A percentile compares a stretch with the other conserved stretches of the same genome.
phyloP scores from a whole-genome alignment of 2,888 invertebrate genomes.

The Machimus rusticus region DNA sequence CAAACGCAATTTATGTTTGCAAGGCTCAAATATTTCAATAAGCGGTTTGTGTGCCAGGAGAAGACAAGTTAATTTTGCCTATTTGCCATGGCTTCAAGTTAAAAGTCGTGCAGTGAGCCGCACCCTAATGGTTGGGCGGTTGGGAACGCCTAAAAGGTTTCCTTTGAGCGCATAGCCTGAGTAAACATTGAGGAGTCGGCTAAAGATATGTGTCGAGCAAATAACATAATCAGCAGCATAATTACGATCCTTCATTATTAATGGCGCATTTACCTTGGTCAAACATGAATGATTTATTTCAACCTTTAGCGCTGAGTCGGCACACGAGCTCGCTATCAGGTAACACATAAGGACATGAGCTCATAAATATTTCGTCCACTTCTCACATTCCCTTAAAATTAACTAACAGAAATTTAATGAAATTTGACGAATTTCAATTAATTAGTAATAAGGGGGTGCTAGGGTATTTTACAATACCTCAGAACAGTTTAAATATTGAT shows the following conservation, averaged over 20 bases:
- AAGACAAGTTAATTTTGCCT: slow-evolving; percentile 4
- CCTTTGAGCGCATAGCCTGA: not conserved
- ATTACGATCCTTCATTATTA: slow-evolving; percentile 27
- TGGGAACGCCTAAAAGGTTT: not conserved
- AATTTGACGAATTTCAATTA: slow-evolving; percentile 21
- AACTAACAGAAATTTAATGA: slow-evolving; percentile 29
- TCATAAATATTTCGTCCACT: slow-evolving; percentile 9
- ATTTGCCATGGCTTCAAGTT: slow-evolving; percentile 10
- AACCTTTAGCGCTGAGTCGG: not conserved
- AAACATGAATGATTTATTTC: slow-evolving; percentile 27
- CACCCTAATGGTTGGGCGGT: not conserved
- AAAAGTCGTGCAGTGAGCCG: not conserved
- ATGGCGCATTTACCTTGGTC: slow-evolving; percentile 33
- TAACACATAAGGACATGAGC: not conserved
- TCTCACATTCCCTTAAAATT: slow-evolving; percentile 11
- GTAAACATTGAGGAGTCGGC: not conserved
- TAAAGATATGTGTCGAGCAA: slow-evolving; percentile 21
- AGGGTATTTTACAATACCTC: not conserved
- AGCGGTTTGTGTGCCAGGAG: not conserved
- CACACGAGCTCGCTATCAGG: not conserved
- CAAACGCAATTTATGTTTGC: not conserved
- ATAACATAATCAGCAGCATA: slow-evolving; percentile 33
- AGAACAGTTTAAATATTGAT: slow-evolving; percentile 16
- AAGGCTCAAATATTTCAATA: not conserved
- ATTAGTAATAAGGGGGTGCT: not conserved